phyloP scores from a whole-genome alignment of 2,797 vertebrate genomes.

The Taenioides sp. region DNA sequence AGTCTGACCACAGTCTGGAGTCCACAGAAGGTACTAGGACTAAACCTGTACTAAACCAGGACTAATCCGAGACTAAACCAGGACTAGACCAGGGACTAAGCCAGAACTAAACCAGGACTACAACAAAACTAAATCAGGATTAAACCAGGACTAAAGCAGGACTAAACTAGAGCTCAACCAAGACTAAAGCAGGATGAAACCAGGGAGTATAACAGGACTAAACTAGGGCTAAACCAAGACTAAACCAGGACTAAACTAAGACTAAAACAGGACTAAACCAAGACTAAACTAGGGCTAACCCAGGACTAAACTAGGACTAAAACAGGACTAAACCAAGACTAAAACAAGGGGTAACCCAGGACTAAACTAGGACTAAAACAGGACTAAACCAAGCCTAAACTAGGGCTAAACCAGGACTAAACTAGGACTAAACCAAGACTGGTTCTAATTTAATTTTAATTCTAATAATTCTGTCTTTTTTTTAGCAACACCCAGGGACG shows the following conservation, averaged over 20 bases:
- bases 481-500: not conserved
- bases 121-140: not conserved
- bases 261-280: not conserved
- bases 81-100: not conserved
- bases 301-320: not conserved
- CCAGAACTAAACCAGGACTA: not conserved
- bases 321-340: not conserved
- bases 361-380: not conserved
- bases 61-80: not conserved
- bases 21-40: slow-evolving; percentile 1
- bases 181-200: too few species aligned
- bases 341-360: not conserved
- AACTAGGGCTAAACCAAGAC: not conserved
- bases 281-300: not conserved
- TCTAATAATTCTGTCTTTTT: not conserved
- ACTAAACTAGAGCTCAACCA: not conserved
- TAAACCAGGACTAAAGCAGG: not conserved
- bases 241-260: not conserved
- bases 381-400: not conserved
- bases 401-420: not conserved
- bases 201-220: not conserved
- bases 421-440: not conserved
- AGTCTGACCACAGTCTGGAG: not conserved
- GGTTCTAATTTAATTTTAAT: too few species aligned
- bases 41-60: not conserved